These are phyloP conservation scores for Naja naja DNA, from an alignment of 2,113 vertebrate genomes.

Conservation along the genomic window DNA sequence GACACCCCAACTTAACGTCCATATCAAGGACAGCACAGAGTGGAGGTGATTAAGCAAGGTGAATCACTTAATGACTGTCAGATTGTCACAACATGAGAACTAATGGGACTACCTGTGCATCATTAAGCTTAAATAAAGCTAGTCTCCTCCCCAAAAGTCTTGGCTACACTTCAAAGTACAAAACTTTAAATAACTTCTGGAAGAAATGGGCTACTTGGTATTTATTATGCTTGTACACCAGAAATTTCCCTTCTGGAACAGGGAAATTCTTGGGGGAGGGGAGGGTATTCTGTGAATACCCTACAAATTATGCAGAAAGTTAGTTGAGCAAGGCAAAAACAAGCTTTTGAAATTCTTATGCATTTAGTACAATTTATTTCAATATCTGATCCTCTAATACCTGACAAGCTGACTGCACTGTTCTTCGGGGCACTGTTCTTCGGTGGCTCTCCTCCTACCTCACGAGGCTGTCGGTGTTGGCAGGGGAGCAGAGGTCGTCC, in stretches of 20 bases:
- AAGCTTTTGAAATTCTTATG: neutral
- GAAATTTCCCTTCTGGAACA: neutral
- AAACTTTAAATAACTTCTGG: neutral
- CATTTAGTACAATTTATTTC: neutral
- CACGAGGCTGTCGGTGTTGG: too few species aligned
- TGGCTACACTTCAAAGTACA: neutral
- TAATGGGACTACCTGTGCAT: neutral
- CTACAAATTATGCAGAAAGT: neutral
- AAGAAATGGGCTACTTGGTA: neutral
- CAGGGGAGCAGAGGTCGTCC: too few species aligned
- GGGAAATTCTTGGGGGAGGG: neutral
- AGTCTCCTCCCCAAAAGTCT: neutral
- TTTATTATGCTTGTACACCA: neutral
- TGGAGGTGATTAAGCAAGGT: neutral
- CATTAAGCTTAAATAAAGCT: neutral
- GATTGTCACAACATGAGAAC: neutral
- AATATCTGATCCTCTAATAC: neutral
- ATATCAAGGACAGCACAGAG: neutral
- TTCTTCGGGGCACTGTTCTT: too few species aligned
- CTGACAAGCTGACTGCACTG: neutral
- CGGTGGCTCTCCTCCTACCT: too few species aligned
- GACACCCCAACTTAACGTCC: neutral
- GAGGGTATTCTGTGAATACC: neutral
- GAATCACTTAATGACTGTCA: neutral
- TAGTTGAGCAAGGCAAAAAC: neutral